Conservation (phyloP, 2,113 vertebrate species). For the Chaetorhynchus papuensis region DNA sequence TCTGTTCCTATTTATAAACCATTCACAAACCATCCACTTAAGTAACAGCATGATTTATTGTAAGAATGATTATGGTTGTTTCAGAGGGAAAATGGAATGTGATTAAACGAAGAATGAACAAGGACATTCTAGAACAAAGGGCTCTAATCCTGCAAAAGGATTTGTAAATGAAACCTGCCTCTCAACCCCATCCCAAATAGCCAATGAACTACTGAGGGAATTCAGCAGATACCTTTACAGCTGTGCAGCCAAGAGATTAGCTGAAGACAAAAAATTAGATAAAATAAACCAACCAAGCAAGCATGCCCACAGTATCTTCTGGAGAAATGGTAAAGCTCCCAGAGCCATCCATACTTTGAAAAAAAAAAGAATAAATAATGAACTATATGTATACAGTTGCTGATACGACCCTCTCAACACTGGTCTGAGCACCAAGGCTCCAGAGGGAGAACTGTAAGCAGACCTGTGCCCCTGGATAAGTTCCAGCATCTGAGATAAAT, state of each 20-base stretch:
- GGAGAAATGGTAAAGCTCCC: not conserved
- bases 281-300: not conserved
- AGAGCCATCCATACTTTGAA: not conserved
- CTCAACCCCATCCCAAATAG: not conserved
- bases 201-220: not conserved
- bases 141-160: not conserved
- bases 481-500: not conserved
- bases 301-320: not conserved
- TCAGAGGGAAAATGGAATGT: conserved; percentile 28
- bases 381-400: not conserved
- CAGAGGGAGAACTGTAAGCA: not conserved
- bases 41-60: conserved; percentile 45
- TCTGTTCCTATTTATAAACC: conserved; percentile 50
- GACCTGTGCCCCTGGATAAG: not conserved
- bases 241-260: not conserved
- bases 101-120: conserved; percentile 49
- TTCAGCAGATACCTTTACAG: not conserved
- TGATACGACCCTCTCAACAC: not conserved
- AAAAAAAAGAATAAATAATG: not conserved
- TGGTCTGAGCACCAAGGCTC: not conserved
- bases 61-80: conserved; percentile 37
- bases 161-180: conserved; percentile 23
- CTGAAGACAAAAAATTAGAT: not conserved
- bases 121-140: conserved; percentile 24
- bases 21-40: conserved; percentile 49